Conservation (phyloP, 2,113 vertebrate genomes). For the Clupea harengus region DNA sequence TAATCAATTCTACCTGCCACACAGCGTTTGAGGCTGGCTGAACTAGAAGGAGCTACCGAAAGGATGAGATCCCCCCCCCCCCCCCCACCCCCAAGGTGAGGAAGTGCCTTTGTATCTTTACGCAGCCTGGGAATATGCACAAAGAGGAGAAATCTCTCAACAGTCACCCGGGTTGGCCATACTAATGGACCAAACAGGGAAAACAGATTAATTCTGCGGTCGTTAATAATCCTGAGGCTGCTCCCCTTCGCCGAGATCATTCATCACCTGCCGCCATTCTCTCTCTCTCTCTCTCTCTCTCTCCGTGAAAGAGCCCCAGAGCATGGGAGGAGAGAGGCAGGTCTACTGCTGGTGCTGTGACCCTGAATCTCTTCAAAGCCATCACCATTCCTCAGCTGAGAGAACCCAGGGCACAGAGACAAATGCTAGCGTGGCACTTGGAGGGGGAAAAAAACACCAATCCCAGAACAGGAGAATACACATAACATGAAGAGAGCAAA, state of each 20-base stretch:
- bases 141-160: conserved; percentile 41
- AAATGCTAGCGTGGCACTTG: neutral
- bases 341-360: conserved; percentile 32
- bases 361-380: conserved; percentile 31
- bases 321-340: conserved; percentile 36
- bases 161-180: conserved; percentile 45
- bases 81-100: conserved; percentile 15
- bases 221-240: conserved; percentile 56
- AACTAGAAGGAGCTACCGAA: conserved; percentile 24
- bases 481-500: neutral
- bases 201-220: conserved; percentile 53
- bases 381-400: conserved; percentile 19
- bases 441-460: neutral
- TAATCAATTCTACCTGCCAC: conserved; percentile 51
- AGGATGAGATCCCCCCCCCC: conserved; percentile 24
- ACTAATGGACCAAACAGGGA: conserved; percentile 55
- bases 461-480: neutral
- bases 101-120: conserved; percentile 24
- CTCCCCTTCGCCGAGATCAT: conserved; percentile 49
- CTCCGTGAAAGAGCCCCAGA: conserved; percentile 46
- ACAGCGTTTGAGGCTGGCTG: conserved; percentile 45
- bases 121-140: conserved; percentile 33
- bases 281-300: neutral
- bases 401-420: conserved; percentile 19
- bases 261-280: conserved; percentile 50